These are phyloP conservation scores for Homarus gammarus DNA, from an alignment of 2,888 invertebrate genomes.

Conservation along the genomic window DNA sequence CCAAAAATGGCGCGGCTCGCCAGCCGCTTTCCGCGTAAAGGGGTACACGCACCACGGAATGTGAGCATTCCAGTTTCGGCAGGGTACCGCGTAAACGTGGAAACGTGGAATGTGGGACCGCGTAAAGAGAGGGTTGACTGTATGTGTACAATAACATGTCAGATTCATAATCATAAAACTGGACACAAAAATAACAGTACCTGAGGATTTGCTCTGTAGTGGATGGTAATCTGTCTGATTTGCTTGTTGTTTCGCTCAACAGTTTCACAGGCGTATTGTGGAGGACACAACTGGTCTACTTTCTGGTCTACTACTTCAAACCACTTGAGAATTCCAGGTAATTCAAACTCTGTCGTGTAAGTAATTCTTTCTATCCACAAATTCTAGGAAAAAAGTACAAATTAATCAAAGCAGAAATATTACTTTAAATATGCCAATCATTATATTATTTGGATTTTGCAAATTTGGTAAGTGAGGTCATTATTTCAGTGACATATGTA, in stretches of 20 bases:
- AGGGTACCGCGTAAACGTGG: too few relatives aligned
- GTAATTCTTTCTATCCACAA: slow-evolving; percentile 96
- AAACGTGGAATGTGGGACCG: too few relatives aligned
- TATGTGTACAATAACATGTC: background rate
- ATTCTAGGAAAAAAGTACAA: slow-evolving; percentile 81
- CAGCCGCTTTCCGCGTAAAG: too few relatives aligned
- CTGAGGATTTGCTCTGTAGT: slow-evolving; percentile 89
- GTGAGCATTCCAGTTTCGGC: too few relatives aligned
- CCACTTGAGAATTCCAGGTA: slow-evolving; percentile 96
- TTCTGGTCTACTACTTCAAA: slow-evolving; percentile 90
- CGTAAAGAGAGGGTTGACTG: too few relatives aligned
- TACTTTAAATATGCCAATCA: too few relatives aligned
- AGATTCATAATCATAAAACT: background rate
- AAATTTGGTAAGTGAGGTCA: too few relatives aligned
- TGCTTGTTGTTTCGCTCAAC: slow-evolving; percentile 94
- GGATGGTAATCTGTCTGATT: slow-evolving; percentile 87
- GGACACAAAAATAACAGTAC: slow-evolving; percentile 25
- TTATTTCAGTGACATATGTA: too few relatives aligned
- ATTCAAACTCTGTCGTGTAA: slow-evolving; percentile 87
- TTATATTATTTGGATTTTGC: too few relatives aligned
- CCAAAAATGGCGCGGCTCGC: too few relatives aligned
- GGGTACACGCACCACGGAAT: too few relatives aligned
- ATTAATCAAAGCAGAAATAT: background rate
- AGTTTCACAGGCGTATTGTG: slow-evolving; percentile 95
- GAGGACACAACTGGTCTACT: slow-evolving; percentile 89